A percentile compares a stretch with the other conserved stretches of the same genome.
Conservation (phyloP, 1,140 invertebrate species). For the Pseudomyrmex gracilis region DNA sequence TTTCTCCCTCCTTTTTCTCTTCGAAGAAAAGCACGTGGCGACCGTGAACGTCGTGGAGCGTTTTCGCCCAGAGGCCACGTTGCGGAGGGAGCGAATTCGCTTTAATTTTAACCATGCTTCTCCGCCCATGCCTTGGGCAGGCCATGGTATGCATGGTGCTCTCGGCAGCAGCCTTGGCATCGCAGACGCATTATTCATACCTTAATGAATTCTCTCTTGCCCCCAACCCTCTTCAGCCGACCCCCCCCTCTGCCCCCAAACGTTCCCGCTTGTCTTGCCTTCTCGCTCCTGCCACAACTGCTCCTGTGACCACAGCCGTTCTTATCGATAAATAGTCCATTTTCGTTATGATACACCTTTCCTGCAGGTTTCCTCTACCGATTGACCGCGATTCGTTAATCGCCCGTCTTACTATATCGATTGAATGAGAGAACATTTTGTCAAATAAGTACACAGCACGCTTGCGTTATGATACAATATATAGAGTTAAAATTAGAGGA, state of each 20-base stretch:
- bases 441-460: background rate
- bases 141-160: slow-evolving; percentile 81
- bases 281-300: slow-evolving; percentile 35
- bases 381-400: slow-evolving; percentile 13
- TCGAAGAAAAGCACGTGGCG: slow-evolving; percentile 70
- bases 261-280: background rate
- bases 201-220: slow-evolving; percentile 83
- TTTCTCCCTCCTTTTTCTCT: slow-evolving; percentile 13
- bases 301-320: slow-evolving; percentile 45
- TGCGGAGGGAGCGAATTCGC: slow-evolving; percentile 79
- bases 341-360: slow-evolving; percentile 59
- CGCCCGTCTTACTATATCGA: background rate
- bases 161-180: slow-evolving; percentile 83
- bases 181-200: slow-evolving; percentile 85
- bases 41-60: slow-evolving; percentile 64
- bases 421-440: too few relatives aligned
- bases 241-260: background rate
- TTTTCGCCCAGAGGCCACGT: slow-evolving; percentile 71
- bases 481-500: background rate
- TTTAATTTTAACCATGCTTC: slow-evolving; percentile 83
- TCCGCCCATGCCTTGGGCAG: slow-evolving; percentile 79
- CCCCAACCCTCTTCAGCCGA: slow-evolving; percentile 17
- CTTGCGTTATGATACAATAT: background rate
- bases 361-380: slow-evolving; percentile 4
- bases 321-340: slow-evolving; percentile 54